These are phyloP conservation scores for Drosophila ficusphila DNA, from an alignment of 1,140 invertebrate species.

Conservation along the genomic window DNA sequence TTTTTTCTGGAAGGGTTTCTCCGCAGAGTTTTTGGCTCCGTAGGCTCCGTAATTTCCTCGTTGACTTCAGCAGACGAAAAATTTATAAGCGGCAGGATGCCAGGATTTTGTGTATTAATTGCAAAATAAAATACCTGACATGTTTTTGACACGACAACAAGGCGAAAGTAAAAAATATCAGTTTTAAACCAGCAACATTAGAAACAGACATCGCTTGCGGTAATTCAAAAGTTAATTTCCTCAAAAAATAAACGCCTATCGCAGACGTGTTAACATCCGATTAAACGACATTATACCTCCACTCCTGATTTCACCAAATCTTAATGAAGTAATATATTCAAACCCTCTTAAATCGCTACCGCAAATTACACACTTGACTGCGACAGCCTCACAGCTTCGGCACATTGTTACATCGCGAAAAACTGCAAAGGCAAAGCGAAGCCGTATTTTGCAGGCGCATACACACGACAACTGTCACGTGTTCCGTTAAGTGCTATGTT, in stretches of 20 bases:
- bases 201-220: no score
- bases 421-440: constrained; percentile 56
- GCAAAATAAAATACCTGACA: constrained; percentile 30
- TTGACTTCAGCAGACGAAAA: constrained; percentile 33
- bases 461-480: constrained; percentile 72
- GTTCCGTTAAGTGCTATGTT: constrained; percentile 49
- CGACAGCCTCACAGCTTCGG: constrained; percentile 38
- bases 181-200: neutral
- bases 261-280: constrained; percentile 9
- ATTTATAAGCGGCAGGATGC: constrained; percentile 58
- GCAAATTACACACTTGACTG: constrained; percentile 79
- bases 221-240: constrained; percentile 19
- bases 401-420: constrained; percentile 31
- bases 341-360: constrained; percentile 32
- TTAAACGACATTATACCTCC: neutral
- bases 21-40: constrained; percentile 3
- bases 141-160: neutral
- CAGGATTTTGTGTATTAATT: constrained; percentile 66
- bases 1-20: constrained; percentile 22
- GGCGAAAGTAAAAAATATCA: neutral
- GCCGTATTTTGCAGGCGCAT: constrained; percentile 37
- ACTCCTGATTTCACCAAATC: constrained; percentile 11
- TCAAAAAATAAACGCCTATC: constrained; percentile 4
- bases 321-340: constrained; percentile 53
- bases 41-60: constrained; percentile 35